Base-by-base conservation (phyloP, 1,140 invertebrate species). In the Stegodyphus mimosarum region DNA sequence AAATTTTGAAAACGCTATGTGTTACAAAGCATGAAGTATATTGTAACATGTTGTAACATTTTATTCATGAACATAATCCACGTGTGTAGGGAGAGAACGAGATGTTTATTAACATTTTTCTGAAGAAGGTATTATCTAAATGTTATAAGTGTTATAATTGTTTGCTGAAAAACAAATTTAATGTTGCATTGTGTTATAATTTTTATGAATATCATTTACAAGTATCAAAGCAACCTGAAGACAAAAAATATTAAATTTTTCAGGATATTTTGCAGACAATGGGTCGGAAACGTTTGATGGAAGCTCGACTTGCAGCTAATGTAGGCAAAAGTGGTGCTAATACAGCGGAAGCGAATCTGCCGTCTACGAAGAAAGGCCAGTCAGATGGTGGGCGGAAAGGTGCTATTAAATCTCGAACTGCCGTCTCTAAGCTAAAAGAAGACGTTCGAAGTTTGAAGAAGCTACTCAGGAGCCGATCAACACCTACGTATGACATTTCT, bases 281-380 rank as follows among this genome's bases (percentile, higher is more conserved):
- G 4, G 96, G 96, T 0, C 92, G 95, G 49, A 97, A 96, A 88
- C 92, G 96, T 1, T 90, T 97, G n/a, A 95, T 96, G 93, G 96
- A 97, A 90, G 96, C 94, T 6, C 91, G 93, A 52, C 91, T 90
- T 70, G 89, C 91, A 17, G 87, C 86, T 0, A 83, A 69, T 55
- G 72, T 67, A n/a, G 51, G 69, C 13, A 52, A 15, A 11, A 55
- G n/a, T 13, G 63, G n/a, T 11, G 11, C 11, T 10, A 86, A 74
- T 3, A 48, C 18, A 10, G n/a, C 60, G 17, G 50, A 51, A 60
- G 88, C 90, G 87, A 88, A 89, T 89, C 88, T 80, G 88, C 88
- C 87, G 89, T 89, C 87, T 88, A 91, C 90, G 87, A 88, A 87
- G 87, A 7, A 89, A 91, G 52, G 89, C 91, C 83, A 90, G 88